phyloP scores from a whole-genome alignment of 2,113 vertebrate genomes.

The Ptyas mucosa region DNA sequence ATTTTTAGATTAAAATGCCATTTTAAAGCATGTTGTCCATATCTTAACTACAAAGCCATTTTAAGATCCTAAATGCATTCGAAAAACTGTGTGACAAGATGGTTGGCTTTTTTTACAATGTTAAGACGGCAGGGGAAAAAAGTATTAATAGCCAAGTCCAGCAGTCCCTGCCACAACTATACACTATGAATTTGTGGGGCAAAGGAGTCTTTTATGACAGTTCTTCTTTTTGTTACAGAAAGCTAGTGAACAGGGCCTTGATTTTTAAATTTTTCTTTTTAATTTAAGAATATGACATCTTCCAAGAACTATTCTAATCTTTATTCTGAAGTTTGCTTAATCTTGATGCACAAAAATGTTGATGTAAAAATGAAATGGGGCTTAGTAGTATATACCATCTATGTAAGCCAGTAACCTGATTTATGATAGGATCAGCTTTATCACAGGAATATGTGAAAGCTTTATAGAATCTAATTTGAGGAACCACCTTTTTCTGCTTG shows the following conservation, averaged over 20 bases:
- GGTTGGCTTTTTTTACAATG: not conserved
- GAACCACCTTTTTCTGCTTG: not conserved
- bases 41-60: not conserved
- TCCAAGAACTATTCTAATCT: not conserved
- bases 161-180: not conserved
- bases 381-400: not conserved
- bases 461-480: not conserved
- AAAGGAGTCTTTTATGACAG: not conserved
- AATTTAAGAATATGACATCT: not conserved
- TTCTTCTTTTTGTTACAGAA: not conserved
- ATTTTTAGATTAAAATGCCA: not conserved
- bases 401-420: not conserved
- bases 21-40: not conserved
- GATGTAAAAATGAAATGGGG: not conserved
- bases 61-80: not conserved
- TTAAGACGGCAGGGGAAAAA: not conserved
- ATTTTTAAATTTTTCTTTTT: not conserved
- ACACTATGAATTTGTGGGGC: not conserved
- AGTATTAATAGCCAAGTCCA: not conserved
- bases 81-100: not conserved
- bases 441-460: not conserved
- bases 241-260: not conserved
- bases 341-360: not conserved
- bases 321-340: not conserved
- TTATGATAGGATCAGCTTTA: not conserved